Evolutionary conservation across 2,113 vertebrate genomes (phyloP).

Genomic region (Xiphophorus hellerii): DNA sequence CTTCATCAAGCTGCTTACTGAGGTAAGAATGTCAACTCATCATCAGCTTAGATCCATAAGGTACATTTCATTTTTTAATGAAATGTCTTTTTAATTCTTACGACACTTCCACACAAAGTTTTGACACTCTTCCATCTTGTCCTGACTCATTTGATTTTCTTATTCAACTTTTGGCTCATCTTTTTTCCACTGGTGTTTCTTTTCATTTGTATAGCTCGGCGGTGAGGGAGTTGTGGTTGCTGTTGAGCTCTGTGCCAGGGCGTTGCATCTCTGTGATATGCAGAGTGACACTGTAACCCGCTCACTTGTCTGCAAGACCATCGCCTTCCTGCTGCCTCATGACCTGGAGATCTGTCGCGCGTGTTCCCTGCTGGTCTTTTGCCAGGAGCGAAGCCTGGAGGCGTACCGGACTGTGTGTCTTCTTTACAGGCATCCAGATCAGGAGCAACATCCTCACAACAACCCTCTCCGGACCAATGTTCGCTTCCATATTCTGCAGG

Average conservation of each 20-base stretch:
- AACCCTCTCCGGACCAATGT: slow-evolving; percentile 89
- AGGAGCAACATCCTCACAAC: slow-evolving; percentile 89
- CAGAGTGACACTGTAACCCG: slow-evolving; percentile 87
- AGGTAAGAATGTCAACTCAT: slow-evolving; percentile 79
- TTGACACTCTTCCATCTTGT: background rate
- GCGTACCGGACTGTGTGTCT: slow-evolving; percentile 90
- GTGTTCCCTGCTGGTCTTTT: slow-evolving; percentile 93
- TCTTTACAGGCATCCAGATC: slow-evolving; percentile 91
- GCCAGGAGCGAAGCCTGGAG: slow-evolving; percentile 91
- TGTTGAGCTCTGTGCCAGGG: slow-evolving; percentile 92
- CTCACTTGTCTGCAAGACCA: slow-evolving; percentile 95
- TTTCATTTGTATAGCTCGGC: slow-evolving; percentile 78
- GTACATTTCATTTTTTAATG: background rate
- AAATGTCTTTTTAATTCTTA: background rate
- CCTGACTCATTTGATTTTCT: background rate
- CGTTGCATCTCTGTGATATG: slow-evolving; percentile 90
- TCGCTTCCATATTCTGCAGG: slow-evolving; percentile 91
- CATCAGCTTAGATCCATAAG: too few relatives aligned
- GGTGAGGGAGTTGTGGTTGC: slow-evolving; percentile 90
- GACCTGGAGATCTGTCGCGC: slow-evolving; percentile 96
- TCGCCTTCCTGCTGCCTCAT: slow-evolving; percentile 92
- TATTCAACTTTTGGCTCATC: background rate
- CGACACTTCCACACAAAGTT: background rate
- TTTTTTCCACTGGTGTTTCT: background rate
- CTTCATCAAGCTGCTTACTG: slow-evolving; percentile 96